phyloP scores from a whole-genome alignment of 2,888 invertebrate genomes.

The Catocala nupta region DNA sequence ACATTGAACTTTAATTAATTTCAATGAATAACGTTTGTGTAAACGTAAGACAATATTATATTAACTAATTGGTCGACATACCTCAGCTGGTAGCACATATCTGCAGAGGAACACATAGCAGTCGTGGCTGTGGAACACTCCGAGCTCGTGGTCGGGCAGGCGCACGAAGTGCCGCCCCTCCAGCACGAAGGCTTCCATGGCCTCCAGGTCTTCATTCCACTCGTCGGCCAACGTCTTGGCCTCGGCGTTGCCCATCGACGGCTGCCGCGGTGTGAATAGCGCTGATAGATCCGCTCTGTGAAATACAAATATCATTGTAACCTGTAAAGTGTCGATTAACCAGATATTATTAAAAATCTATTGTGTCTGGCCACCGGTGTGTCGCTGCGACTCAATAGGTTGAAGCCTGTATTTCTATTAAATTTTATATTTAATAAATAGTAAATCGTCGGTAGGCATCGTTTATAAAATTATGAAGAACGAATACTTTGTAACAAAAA shows the following conservation, averaged over 20 bases:
- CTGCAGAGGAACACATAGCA: conserved; percentile 99
- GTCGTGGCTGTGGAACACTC: conserved; percentile 96
- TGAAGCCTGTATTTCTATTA: no score
- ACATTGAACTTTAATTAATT: neutral
- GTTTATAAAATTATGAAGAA: no score
- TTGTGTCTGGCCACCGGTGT: no score
- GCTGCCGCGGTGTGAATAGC: conserved; percentile 97
- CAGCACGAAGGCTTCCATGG: conserved; percentile 98
- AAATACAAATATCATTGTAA: neutral
- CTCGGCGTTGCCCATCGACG: conserved; percentile 93
- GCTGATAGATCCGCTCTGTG: conserved; percentile 96
- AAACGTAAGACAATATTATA: no score
- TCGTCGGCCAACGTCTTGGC: conserved; percentile 96
- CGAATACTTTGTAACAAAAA: no score
- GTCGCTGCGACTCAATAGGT: no score
- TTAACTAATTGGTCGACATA: conserved; percentile 46
- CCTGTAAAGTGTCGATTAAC: no score
- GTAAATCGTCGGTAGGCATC: no score
- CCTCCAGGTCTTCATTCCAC: conserved; percentile 99
- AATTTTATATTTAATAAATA: no score
- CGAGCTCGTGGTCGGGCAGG: conserved; percentile 97
- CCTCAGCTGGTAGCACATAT: conserved; percentile 94
- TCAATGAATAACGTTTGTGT: no score
- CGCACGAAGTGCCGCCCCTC: conserved; percentile 99
- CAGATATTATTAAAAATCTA: no score